Evolutionary conservation across 2,888 invertebrate genomes (phyloP), one percentile per base, ranked within the genome.

Genomic region (Heteropelma amictum): DNA sequence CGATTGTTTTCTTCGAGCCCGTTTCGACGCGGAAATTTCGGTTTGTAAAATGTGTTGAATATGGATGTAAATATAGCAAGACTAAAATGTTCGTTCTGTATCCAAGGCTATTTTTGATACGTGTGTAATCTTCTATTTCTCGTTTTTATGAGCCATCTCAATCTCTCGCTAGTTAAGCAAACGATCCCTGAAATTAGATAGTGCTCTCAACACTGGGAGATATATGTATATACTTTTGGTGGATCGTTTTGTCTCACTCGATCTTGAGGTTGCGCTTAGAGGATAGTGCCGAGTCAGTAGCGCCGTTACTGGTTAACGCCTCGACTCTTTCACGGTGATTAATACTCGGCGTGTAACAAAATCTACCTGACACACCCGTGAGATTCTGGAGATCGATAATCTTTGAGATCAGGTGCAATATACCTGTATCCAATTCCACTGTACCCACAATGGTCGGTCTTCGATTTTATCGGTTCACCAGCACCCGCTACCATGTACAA

Each of bases 101-200:
- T 47, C 21, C 63, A 10, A 5, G 56, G 47, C 49, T 47, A 45
- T 56, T 56, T 40, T 26, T 38, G 21, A 49, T 49, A 47, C 65
- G 21, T 28, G 7, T 28, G 45, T n/a, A 42, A 33, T 12, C 21
- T 64, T 54, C 8, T 17, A 23, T 64, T 49, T 49, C 51, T 65
- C 71, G 40, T 47, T 71, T 56, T 49, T 14, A 54, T 23, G 40
- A 35, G 49, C 47, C 49, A 64, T 71, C 56, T 71, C 38, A 71
- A 71, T 71, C 64, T 65, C 51, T 33, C n/a, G n/a, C 56, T 30
- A 51, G 56, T 58, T 65, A 42, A 60, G 51, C 51, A 65, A 64
- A 58, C 64, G 71, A 72, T 72, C 49, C 40, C 58, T 42, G 64
- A 58, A 65, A 35, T 42, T 23, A 58, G 71, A 72, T 72, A 72